phyloP scores from a whole-genome alignment of 2,797 vertebrate genomes.

The Cottoperca gobio region DNA sequence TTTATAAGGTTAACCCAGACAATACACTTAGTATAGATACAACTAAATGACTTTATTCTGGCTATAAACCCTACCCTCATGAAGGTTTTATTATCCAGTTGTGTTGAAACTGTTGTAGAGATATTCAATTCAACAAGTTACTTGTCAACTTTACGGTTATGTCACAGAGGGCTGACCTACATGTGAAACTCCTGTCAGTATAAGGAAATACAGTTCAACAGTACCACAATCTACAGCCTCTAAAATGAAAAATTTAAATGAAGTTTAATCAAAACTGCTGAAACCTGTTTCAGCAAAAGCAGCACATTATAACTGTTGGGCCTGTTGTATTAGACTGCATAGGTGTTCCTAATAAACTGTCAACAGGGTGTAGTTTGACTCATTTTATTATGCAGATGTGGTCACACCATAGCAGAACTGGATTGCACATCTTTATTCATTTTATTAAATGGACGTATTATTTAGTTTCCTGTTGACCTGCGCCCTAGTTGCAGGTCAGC shows the following conservation, averaged over 20 bases:
- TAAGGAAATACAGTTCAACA: neutral
- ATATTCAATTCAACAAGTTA: neutral
- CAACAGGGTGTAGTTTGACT: neutral
- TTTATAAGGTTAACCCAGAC: neutral
- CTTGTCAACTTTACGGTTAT: neutral
- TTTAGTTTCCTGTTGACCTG: neutral
- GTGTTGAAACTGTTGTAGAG: neutral
- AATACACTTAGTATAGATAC: neutral
- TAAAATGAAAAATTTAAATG: neutral
- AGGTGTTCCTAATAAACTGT: neutral
- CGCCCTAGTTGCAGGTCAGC: neutral
- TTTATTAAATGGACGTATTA: neutral
- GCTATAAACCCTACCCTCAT: too few species aligned
- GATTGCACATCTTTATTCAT: neutral
- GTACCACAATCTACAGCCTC: neutral
- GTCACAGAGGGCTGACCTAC: neutral
- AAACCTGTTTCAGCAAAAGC: neutral
- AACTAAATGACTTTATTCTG: accelerated
- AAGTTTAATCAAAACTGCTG: neutral
- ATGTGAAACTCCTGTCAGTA: neutral
- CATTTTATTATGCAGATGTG: neutral
- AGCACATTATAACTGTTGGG: neutral
- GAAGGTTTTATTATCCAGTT: neutral
- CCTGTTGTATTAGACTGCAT: neutral
- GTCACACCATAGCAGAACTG: neutral